Percentiles rank a stretch among this genome's conserved stretches.
These are phyloP conservation scores for Lophotriccus pileatus DNA, from an alignment of 2,797 vertebrate genomes.

Conservation along the genomic window DNA sequence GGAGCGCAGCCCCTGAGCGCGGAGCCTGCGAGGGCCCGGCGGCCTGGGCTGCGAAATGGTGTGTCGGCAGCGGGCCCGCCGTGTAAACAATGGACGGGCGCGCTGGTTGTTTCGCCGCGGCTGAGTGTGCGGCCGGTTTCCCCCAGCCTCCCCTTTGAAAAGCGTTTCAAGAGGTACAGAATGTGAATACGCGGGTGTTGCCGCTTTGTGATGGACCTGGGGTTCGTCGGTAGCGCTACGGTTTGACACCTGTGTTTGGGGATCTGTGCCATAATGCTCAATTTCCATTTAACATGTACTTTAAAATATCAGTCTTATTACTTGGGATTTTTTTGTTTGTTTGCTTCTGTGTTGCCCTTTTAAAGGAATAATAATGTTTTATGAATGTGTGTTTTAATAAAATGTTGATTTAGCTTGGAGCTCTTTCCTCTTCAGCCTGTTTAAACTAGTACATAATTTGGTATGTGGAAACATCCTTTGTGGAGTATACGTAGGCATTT, in stretches of 20 bases:
- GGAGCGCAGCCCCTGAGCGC: not conserved
- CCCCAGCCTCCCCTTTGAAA: not conserved
- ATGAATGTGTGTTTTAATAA: not conserved
- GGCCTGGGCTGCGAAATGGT: not conserved
- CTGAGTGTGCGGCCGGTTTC: rapidly evolving
- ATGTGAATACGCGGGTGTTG: rapidly evolving
- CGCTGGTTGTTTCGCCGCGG: rapidly evolving
- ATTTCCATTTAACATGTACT: not conserved
- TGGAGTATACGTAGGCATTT: not conserved
- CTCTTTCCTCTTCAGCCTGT: slow-evolving; percentile 69
- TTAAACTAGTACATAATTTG: not conserved
- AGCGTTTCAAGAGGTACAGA: rapidly evolving
- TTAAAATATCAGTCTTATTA: rapidly evolving
- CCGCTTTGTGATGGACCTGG: not conserved
- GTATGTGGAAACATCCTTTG: not conserved
- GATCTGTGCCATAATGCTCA: not conserved
- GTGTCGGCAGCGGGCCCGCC: not conserved
- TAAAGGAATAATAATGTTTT: not conserved
- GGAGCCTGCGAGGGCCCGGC: not conserved
- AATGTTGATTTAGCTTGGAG: slow-evolving; percentile 3
- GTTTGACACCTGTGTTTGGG: not conserved
- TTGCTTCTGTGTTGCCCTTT: not conserved
- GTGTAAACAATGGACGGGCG: not conserved
- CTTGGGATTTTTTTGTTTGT: not conserved
- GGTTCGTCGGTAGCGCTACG: not conserved